phyloP scores from a whole-genome alignment of 2,888 invertebrate species.

The Ochropleura plecta region DNA sequence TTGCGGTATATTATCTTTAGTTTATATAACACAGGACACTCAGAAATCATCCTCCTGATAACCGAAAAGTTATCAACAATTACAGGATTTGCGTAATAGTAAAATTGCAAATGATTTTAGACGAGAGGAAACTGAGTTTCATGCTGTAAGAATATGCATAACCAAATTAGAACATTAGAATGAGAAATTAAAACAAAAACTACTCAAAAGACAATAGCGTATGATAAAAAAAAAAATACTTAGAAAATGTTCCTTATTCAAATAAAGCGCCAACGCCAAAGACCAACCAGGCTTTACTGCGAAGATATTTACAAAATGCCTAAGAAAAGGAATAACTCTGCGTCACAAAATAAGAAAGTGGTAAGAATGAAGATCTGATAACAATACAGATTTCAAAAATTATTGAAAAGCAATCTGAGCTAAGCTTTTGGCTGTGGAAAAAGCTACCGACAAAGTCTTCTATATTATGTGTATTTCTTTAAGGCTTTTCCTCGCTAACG shows the following conservation, averaged over 20 bases:
- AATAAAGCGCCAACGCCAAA: conserved; percentile 38
- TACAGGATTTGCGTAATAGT: conserved; percentile 68
- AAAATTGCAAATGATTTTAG: conserved; percentile 46
- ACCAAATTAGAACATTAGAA: no score
- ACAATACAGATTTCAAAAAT: neutral
- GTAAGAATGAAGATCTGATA: conserved; percentile 19
- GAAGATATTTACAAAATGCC: conserved; percentile 42
- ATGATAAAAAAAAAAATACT: neutral
- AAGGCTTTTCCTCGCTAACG: neutral
- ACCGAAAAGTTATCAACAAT: conserved; percentile 67
- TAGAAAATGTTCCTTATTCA: neutral
- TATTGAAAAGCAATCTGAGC: neutral
- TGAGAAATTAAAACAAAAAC: neutral
- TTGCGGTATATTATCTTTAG: conserved; percentile 71
- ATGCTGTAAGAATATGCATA: conserved; percentile 54
- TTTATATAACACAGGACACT: conserved; percentile 79
- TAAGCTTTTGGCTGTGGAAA: neutral
- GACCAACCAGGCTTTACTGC: neutral
- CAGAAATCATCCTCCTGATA: conserved; percentile 77
- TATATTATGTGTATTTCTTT: neutral
- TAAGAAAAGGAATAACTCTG: conserved; percentile 29
- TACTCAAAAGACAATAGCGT: no score
- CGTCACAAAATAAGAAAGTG: conserved; percentile 44
- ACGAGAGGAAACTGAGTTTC: conserved; percentile 42
- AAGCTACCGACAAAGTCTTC: neutral